phyloP scores from a whole-genome alignment of 2,888 invertebrate species.

The Limenitis camilla region DNA sequence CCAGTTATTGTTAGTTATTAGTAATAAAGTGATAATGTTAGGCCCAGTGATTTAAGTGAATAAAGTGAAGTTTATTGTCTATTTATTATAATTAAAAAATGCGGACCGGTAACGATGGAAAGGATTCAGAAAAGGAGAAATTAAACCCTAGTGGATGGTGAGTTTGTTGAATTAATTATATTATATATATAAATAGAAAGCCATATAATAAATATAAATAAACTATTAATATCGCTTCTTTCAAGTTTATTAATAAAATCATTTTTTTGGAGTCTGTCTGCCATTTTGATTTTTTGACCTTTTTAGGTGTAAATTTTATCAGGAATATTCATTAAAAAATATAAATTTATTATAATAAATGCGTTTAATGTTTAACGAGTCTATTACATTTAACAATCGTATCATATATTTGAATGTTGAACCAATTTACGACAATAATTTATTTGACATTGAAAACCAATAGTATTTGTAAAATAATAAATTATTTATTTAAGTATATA shows the following conservation, averaged over 20 bases:
- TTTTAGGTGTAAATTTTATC: too few relatives aligned
- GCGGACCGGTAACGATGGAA: slow-evolving; percentile 20
- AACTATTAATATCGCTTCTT: too few relatives aligned
- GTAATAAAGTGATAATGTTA: slow-evolving; percentile 5
- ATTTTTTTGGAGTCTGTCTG: too few relatives aligned
- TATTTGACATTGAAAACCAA: background rate
- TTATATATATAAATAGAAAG: background rate
- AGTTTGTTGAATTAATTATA: slow-evolving; percentile 28
- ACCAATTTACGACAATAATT: background rate
- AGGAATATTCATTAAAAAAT: too few relatives aligned
- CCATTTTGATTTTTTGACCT: too few relatives aligned
- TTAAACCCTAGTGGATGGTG: slow-evolving; percentile 55
- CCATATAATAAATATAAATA: too few relatives aligned
- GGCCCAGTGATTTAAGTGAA: slow-evolving; percentile 11
- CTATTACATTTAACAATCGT: background rate
- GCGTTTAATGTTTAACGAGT: too few relatives aligned
- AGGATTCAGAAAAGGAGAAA: slow-evolving; percentile 55
- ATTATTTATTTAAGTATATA: too few relatives aligned
- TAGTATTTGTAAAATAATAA: too few relatives aligned
- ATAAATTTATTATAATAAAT: too few relatives aligned
- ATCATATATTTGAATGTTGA: background rate
- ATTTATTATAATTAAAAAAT: slow-evolving; percentile 11
- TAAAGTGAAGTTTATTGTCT: slow-evolving; percentile 9
- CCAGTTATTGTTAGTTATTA: background rate
- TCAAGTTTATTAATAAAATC: too few relatives aligned